Base-by-base conservation (phyloP, 2,113 vertebrate genomes). In the Eurystomus gularis region DNA sequence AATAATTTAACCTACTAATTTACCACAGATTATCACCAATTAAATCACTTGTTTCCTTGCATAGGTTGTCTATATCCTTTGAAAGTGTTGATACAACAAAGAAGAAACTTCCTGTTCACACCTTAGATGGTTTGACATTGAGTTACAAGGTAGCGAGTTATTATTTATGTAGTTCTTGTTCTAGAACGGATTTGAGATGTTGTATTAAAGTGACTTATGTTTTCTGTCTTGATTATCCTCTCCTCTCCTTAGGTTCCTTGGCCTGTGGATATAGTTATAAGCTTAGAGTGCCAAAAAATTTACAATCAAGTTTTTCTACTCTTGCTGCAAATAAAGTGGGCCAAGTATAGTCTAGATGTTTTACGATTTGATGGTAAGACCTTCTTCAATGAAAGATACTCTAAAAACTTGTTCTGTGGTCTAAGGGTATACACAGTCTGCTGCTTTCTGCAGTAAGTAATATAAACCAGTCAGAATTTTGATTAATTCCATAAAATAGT, bases 261-360 rank as follows among this genome's bases (percentile, higher is more conserved):
- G 99, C 99, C 99, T 54, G 99, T 99, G 37, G 99, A 99, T 96
- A 99, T 99, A 72, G 99, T 99, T 88, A 99, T 99, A 98, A 99
- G 99, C 97, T 98, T 98, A 15, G 99, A 99, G 96, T 99, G 99
- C 96, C 99, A 99, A 97, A 99, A 99, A 98, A 99, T 99, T 96
- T 99, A 99, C 98, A 99, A 99, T 95, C 99, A 99, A 92, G 99
- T 99, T 64, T 99, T 99, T 93, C 98, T 99, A 42, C 99, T 99
- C 26, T 97, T 99, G 83, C 93, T 99, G 83, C 99, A 99, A 98
- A 99, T 99, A 93, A 99, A 99, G 93, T 99, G 99, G 99, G 99
- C 99, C 79, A 99, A 99, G 85, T 99, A 99, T 80, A 99, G 99
- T 94, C 97, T 99, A 86, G 99, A 99, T 97, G 99, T 99, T 26